Evolutionary conservation across 2,888 invertebrate species (phyloP).

Genomic region (Dolichopus griseipennis): DNA sequence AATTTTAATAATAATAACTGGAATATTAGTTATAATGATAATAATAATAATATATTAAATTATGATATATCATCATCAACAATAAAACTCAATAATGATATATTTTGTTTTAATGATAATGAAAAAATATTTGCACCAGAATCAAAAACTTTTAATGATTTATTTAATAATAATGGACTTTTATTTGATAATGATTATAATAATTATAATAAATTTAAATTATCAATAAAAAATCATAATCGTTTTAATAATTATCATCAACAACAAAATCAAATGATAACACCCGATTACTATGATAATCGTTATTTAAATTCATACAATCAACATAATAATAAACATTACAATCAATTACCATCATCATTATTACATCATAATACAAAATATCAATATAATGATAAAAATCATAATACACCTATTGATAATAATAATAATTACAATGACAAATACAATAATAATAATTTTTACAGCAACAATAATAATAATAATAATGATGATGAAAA

Average conservation of each 20-base stretch:
- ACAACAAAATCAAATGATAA: background rate
- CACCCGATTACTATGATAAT: background rate
- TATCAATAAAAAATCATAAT: background rate
- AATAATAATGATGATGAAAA: slow-evolving; percentile 18
- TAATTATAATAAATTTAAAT: background rate
- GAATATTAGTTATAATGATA: background rate
- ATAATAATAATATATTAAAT: slow-evolving; percentile 5
- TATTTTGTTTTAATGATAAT: slow-evolving; percentile 33
- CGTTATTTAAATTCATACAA: background rate
- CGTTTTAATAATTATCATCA: background rate
- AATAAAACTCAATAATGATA: slow-evolving; percentile 30
- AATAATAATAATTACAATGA: background rate
- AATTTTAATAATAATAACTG: background rate
- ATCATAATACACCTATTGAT: background rate
- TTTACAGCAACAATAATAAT: background rate
- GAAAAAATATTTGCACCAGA: slow-evolving; percentile 35
- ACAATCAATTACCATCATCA: background rate
- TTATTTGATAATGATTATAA: background rate
- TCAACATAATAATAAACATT: background rate
- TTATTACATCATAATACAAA: background rate
- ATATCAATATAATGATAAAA: background rate
- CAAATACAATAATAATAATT: background rate
- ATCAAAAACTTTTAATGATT: slow-evolving; percentile 38
- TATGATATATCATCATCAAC: background rate
- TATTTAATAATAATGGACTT: slow-evolving; percentile 26